Evolutionary conservation across 2,888 invertebrate species (phyloP), one percentile per base, ranked within the genome.

Genomic region (Heliconius aoede): DNA sequence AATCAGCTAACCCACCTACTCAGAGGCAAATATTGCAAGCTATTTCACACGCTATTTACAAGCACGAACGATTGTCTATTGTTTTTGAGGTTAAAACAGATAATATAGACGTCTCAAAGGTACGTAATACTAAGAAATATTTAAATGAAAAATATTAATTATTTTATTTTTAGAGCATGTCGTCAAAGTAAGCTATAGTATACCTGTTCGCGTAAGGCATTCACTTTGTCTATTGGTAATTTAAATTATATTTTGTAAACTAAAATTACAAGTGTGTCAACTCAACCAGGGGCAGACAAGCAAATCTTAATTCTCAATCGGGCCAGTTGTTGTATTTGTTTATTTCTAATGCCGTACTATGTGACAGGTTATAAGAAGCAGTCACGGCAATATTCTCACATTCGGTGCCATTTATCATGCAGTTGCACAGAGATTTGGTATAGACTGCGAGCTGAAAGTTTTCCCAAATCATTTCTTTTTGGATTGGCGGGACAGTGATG

Each of bases 401-500:
- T 80, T 89, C 3, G 88, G 87, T 8, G 84, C 87, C 3, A 84
- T 92, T 51, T 93, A 88, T 79, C 86, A 90, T 74, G 87, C 89
- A 0, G 84, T 92, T 1, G 91, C 92, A 3, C 84, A 83, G 60
- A 83, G 83, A n/a, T 89, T 89, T 75, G 91, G 89, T 13, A 85
- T 91, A 1, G 76, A 81, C 8, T 89, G 90, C 77, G 85, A 89
- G 30, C 79, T 94, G 51, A 84, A 90, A 1, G 86, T 87, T 3
- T 91, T 92, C 77, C 87, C 90, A 0, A 88, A 90, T 78, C 92
- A 93, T 81, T 78, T 92, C 76, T 91, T 90, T 77, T 65, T 93
- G 24, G 87, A 91, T 78, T 90, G 90, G 89, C 84, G 84, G 55
- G 85, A 87, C 68, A 82, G 79, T 18, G 74, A 80, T 0, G 72